Evolutionary conservation across 2,888 invertebrate species (phyloP).

Genomic region (Andricus quercusramuli): DNA sequence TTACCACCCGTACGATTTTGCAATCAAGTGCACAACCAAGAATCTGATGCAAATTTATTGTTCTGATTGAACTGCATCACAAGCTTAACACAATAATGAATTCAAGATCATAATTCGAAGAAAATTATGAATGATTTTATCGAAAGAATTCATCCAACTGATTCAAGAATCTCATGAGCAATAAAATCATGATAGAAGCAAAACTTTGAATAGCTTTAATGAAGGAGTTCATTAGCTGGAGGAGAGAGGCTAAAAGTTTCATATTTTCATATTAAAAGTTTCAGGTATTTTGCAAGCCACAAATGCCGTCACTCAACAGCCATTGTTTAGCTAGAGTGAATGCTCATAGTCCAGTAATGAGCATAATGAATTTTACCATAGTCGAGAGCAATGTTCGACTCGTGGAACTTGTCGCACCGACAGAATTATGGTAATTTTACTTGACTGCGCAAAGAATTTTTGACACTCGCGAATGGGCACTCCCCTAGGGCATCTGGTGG

Average conservation of each 20-base stretch:
- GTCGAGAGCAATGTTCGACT: conserved; percentile 18
- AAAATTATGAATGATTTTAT: conserved; percentile 6
- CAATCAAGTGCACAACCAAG: conserved; percentile 5
- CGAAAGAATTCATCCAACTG: neutral
- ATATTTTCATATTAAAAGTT: too few relatives aligned
- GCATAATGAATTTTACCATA: conserved; percentile 9
- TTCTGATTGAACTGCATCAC: neutral
- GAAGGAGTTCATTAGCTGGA: neutral
- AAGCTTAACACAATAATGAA: neutral
- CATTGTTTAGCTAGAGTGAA: neutral
- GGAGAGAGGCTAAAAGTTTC: neutral
- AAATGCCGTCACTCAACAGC: neutral
- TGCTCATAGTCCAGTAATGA: neutral
- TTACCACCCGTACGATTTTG: conserved; percentile 29
- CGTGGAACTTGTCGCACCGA: conserved; percentile 9
- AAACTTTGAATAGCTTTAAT: neutral
- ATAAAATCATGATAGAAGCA: neutral
- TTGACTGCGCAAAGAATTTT: conserved; percentile 22
- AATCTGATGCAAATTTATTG: conserved; percentile 29
- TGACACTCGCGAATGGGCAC: conserved; percentile 26
- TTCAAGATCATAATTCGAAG: neutral
- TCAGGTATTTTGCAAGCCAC: neutral
- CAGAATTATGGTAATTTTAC: conserved; percentile 26
- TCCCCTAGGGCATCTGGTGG: conserved; percentile 11
- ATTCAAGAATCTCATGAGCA: neutral